phyloP scores from a whole-genome alignment of 2,797 vertebrate species.

The Lacerta viridis region DNA sequence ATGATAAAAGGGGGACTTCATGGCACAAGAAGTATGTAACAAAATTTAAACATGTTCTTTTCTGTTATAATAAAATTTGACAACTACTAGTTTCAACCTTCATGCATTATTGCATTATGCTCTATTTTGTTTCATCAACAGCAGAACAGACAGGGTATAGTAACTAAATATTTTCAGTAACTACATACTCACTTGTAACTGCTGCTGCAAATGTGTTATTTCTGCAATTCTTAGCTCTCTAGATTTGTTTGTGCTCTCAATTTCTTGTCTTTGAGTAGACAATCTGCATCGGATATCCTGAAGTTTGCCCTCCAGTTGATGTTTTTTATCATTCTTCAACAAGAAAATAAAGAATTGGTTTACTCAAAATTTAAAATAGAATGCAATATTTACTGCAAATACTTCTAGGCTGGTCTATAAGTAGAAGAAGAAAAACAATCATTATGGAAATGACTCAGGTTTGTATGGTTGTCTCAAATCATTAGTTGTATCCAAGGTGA shows the following conservation, averaged over 20 bases:
- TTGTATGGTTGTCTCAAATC: neutral
- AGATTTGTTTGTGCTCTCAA: slow-evolving; percentile 96
- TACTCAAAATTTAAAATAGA: slow-evolving; percentile 1
- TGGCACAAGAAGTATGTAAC: neutral
- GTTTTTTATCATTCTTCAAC: slow-evolving; percentile 94
- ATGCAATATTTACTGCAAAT: neutral
- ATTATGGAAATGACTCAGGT: neutral
- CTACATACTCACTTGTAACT: slow-evolving; percentile 88
- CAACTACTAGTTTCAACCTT: neutral
- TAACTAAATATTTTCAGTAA: slow-evolving; percentile 2
- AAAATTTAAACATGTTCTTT: neutral
- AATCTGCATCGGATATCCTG: slow-evolving; percentile 94
- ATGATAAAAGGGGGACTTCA: neutral
- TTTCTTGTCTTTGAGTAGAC: slow-evolving; percentile 92
- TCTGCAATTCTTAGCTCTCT: slow-evolving; percentile 94
- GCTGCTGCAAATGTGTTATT: slow-evolving; percentile 95
- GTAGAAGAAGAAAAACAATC: neutral
- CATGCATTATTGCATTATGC: neutral
- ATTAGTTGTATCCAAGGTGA: neutral
- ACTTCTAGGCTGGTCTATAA: neutral
- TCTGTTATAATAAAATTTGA: neutral
- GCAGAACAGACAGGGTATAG: neutral
- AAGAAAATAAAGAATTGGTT: slow-evolving; percentile 6
- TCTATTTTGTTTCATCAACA: neutral
- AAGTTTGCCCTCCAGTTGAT: slow-evolving; percentile 95